Base-by-base conservation (phyloP, 2,888 invertebrate species). In the Parthenolecanium corni region DNA sequence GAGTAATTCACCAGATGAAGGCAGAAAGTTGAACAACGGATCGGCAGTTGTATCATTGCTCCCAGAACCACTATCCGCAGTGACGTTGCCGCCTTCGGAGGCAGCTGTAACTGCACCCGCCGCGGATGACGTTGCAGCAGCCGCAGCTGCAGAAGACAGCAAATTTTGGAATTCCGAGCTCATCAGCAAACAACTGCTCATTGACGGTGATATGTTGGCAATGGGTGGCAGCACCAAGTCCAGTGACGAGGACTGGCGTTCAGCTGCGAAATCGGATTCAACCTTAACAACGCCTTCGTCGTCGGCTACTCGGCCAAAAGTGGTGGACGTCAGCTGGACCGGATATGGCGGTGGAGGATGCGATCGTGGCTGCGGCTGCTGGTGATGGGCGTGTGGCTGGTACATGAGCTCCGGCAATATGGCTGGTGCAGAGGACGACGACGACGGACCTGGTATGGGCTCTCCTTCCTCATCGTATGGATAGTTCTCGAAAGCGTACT, bases 1-100 rank as follows among this genome's bases (percentile, higher is more conserved):
- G 2, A 64, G 21, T 64, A 66, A 53, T 42, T 66, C 61, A 47
- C 53, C 47, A 46, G 65, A 57, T 20, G 31, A 23, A 3, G 61
- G 61, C 31, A 61, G 40, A 21, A 61, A 61, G 24, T 51, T 49
- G 31, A 61, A 61, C 21, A 51, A 24, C 16, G 25, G 51, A 24
- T 61, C 51, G 4, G 4, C 31, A 31, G 31, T 9, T 9, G 4
- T 9, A 4, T 31, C 31, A 9, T 42, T 23, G 16, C 38, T 40
- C 23, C 40, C 42, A 16, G 54, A 54, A 40, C 14, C 24, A 24
- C 40, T 4, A 11, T 23, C 38, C 20, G 42, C 16, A 20, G 51
- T 18, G 23, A 49, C 21, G 49, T 49, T 21, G 49, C 21, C 21
- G 21, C 23, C 49, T 5, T 21, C 49, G 11, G 49, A 21, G 1